Percentiles rank a stretch among this genome's conserved stretches.
phyloP scores from a whole-genome alignment of 2,113 vertebrate species.

The Myxocyprinus asiaticus region DNA sequence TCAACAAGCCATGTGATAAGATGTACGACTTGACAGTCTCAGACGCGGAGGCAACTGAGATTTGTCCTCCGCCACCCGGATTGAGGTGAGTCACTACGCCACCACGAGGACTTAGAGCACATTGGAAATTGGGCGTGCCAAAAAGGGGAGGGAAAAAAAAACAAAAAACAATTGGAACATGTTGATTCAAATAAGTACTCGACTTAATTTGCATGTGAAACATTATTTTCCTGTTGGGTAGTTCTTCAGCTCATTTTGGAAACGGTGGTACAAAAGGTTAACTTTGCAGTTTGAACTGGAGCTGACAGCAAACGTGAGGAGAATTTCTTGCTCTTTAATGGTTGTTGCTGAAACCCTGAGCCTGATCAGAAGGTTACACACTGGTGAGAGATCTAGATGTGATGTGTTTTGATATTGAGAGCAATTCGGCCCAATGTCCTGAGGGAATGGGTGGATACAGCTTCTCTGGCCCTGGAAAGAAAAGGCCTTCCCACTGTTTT shows the following conservation, averaged over 20 bases:
- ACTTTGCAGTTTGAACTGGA: no score
- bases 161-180: no score
- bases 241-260: not conserved
- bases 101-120: no score
- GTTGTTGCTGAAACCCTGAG: not conserved
- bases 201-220: not conserved
- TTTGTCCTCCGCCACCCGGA: no score
- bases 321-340: not conserved
- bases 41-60: no score
- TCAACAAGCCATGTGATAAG: no score
- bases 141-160: no score
- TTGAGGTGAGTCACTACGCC: no score
- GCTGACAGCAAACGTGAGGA: not conserved
- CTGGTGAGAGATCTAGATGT: conserved; percentile 9
- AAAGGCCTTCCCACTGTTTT: conserved; percentile 40
- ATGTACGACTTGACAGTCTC: no score
- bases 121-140: no score
- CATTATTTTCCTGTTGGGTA: not conserved
- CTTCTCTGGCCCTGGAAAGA: conserved; percentile 13
- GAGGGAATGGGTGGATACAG: conserved; percentile 59
- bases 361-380: not conserved
- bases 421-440: conserved; percentile 27
- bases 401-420: not conserved
- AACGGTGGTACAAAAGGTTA: not conserved
- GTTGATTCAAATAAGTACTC: no score